Percentiles rank a stretch among this genome's conserved stretches.
These are phyloP conservation scores for Alentia gelatinosa DNA, from an alignment of 2,888 invertebrate genomes.

Conservation along the genomic window DNA sequence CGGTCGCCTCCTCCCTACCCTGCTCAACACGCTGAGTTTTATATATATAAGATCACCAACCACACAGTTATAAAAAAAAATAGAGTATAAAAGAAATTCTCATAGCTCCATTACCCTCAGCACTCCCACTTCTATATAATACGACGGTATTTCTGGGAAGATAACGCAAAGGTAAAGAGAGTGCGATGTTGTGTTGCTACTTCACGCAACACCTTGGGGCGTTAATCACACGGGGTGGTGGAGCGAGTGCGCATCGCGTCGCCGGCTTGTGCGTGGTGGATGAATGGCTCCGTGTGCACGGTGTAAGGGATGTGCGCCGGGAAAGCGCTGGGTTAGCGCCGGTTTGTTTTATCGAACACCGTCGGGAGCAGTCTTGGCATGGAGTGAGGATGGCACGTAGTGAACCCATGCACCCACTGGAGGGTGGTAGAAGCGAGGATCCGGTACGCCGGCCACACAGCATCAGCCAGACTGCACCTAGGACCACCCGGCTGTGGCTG, in stretches of 20 bases:
- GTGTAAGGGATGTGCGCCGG: too few species aligned
- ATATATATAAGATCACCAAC: neutral
- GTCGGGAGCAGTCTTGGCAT: neutral
- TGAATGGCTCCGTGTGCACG: too few species aligned
- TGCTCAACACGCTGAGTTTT: neutral
- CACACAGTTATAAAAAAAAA: too few species aligned
- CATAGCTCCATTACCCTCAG: neutral
- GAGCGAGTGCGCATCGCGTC: too few species aligned
- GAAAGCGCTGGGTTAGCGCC: too few species aligned
- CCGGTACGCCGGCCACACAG: neutral
- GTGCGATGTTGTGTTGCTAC: too few species aligned
- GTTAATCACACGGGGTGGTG: too few species aligned
- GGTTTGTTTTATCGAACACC: neutral
- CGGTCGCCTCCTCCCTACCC: neutral
- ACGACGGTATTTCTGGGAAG: neutral
- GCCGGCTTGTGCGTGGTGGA: too few species aligned
- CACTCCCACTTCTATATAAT: neutral
- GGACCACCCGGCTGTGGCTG: neutral
- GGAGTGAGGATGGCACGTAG: neutral
- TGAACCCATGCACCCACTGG: neutral
- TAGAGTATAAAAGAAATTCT: too few species aligned
- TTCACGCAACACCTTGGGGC: too few species aligned
- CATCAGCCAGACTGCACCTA: neutral
- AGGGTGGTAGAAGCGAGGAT: neutral
- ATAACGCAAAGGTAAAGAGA: neutral